These are phyloP conservation scores for Sipha flava DNA, from an alignment of 1,140 invertebrate species.

Conservation along the genomic window DNA sequence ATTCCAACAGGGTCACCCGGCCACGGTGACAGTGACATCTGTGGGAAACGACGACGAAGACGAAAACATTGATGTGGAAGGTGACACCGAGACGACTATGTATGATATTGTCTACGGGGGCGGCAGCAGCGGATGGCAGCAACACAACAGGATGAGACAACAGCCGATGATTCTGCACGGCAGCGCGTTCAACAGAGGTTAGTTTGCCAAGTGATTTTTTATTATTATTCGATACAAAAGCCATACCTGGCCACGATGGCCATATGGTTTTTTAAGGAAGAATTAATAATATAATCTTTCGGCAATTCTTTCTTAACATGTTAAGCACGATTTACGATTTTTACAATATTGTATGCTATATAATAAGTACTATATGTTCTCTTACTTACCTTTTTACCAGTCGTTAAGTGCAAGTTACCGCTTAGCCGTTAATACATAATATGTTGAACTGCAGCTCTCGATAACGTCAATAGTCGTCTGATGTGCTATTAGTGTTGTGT, in stretches of 20 bases:
- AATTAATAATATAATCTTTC: background rate
- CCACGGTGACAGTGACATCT: background rate
- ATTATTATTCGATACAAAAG: no score
- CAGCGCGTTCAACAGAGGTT: background rate
- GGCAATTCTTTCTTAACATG: conserved; percentile 18
- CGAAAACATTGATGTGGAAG: conserved; percentile 60
- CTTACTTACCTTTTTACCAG: no score
- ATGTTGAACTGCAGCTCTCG: no score
- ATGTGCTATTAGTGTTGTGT: no score
- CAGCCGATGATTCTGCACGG: background rate
- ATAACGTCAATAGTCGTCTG: no score
- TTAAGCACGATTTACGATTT: no score
- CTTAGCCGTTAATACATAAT: no score
- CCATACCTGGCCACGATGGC: no score
- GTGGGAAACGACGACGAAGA: conserved; percentile 59
- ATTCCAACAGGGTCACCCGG: conserved; percentile 32
- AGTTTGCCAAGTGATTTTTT: background rate
- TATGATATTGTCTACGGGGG: conserved; percentile 48
- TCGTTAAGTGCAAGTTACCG: no score
- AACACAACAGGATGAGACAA: background rate
- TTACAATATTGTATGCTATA: no score
- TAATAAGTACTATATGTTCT: no score
- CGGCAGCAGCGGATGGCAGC: background rate
- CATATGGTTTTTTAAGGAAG: background rate
- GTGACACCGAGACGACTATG: conserved; percentile 48